phyloP scores from a whole-genome alignment of 1,140 invertebrate genomes.

The Drosophila chauvacae region DNA sequence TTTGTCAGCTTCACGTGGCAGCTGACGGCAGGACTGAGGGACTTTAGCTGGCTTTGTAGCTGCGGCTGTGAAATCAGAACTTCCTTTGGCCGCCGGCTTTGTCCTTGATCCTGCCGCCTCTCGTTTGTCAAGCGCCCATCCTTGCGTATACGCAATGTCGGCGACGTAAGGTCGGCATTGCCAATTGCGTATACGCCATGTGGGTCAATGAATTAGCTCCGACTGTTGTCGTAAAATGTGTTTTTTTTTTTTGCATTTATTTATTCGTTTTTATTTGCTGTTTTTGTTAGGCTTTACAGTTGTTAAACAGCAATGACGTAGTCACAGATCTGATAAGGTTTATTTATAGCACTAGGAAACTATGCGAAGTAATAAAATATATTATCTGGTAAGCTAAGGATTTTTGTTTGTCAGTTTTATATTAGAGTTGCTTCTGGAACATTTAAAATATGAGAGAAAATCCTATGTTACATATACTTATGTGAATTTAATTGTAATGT shows the following conservation, averaged over 20 bases:
- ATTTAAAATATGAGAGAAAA: not conserved
- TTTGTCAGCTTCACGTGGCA: slow-evolving; percentile 54
- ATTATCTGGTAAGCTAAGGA: not conserved
- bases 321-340: slow-evolving; percentile 21
- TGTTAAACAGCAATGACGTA: slow-evolving; percentile 40
- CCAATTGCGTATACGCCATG: slow-evolving; percentile 44
- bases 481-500: not conserved
- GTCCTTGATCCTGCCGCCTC: slow-evolving; percentile 37
- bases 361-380: slow-evolving; percentile 1
- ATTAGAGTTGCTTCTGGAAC: not conserved
- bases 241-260: slow-evolving; percentile 12
- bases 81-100: slow-evolving; percentile 48
- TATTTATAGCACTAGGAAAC: slow-evolving; percentile 41
- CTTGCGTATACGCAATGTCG: slow-evolving; percentile 42
- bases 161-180: slow-evolving; percentile 37
- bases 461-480: not conserved
- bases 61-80: slow-evolving; percentile 33
- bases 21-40: slow-evolving; percentile 25
- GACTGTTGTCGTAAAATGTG: slow-evolving; percentile 22
- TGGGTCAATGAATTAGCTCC: slow-evolving; percentile 58
- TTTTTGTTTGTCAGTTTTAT: not conserved
- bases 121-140: slow-evolving; percentile 6
- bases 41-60: slow-evolving; percentile 37
- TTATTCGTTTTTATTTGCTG: slow-evolving; percentile 31
- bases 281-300: slow-evolving; percentile 43